phyloP scores from a whole-genome alignment of 1,140 invertebrate species.

The Carposina sasakii region DNA sequence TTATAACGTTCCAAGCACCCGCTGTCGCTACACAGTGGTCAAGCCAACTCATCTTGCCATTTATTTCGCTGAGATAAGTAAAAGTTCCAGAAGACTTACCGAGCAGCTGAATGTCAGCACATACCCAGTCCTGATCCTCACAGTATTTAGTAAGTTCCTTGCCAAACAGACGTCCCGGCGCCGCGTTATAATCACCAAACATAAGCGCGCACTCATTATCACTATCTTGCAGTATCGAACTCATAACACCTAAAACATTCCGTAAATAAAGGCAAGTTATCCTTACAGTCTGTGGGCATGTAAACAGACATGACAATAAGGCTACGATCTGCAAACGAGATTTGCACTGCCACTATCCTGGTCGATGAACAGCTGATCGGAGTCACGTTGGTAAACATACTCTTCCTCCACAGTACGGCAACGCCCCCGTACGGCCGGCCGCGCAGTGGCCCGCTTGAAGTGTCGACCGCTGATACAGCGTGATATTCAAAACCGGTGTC shows the following conservation, averaged over 20 bases:
- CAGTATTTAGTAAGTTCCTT: not conserved
- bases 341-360: no score
- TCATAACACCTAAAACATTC: not conserved
- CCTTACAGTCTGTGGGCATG: no score
- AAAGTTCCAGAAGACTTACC: not conserved
- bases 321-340: no score
- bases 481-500: no score
- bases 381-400: no score
- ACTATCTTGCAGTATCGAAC: not conserved
- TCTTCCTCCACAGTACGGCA: no score
- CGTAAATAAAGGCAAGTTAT: no score
- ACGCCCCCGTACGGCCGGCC: no score
- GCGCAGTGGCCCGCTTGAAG: no score
- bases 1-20: not conserved
- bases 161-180: not conserved
- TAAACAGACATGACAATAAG: no score
- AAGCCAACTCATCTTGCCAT: constrained; percentile 2
- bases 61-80: constrained; percentile 1
- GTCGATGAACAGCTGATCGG: no score
- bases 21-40: not conserved
- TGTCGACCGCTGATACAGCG: no score
- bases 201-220: not conserved
- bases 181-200: constrained; percentile 4
- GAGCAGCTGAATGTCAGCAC: not conserved
- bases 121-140: constrained; percentile 2